phyloP scores from a whole-genome alignment of 2,797 vertebrate species.

The Octomys mimax region DNA sequence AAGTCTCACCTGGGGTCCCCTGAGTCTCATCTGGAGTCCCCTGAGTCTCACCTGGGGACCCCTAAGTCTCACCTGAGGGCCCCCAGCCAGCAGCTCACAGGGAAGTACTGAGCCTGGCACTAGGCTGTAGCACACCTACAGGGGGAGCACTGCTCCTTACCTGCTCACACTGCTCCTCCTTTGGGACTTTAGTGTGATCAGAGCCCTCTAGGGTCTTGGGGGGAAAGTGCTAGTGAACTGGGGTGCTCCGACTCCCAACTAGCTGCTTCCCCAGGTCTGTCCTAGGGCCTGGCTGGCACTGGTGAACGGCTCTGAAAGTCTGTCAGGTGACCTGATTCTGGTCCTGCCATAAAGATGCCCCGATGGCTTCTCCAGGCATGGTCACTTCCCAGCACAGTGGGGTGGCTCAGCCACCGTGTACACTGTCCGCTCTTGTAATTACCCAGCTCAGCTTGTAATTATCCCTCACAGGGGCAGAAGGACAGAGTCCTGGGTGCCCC shows the following conservation, averaged over 20 bases:
- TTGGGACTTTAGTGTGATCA: neutral
- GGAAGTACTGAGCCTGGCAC: neutral
- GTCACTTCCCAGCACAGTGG: neutral
- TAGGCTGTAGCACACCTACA: neutral
- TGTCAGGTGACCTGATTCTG: neutral
- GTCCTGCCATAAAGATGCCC: neutral
- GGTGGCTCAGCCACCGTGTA: neutral
- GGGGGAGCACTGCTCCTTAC: neutral
- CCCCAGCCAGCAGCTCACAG: neutral
- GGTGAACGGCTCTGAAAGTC: neutral
- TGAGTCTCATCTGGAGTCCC: neutral
- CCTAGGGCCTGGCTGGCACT: neutral
- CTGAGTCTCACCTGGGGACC: neutral
- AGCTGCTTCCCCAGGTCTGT: neutral
- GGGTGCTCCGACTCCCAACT: neutral
- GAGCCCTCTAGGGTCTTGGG: neutral
- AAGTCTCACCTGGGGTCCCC: too few species aligned
- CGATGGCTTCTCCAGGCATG: neutral
- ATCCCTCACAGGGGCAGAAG: neutral
- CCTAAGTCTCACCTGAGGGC: neutral
- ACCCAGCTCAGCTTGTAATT: neutral
- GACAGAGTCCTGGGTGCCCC: neutral
- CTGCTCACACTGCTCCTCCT: accelerated
- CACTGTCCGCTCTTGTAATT: neutral
- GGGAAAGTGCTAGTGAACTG: neutral